Base-by-base conservation (phyloP, 2,888 invertebrate genomes). In the Liodrosophila aerea region DNA sequence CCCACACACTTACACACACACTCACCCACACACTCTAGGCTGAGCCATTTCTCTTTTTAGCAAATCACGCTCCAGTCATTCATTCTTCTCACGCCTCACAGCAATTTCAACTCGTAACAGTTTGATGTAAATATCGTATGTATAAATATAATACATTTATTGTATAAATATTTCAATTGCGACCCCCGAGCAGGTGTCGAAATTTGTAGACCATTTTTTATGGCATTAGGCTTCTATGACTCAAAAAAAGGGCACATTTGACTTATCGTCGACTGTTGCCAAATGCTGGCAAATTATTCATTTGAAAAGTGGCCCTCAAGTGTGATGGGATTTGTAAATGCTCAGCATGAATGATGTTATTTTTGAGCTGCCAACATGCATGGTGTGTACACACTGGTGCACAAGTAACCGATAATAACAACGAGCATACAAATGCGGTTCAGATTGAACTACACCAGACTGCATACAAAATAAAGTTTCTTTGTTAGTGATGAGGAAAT, bases 151-250 rank as follows among this genome's bases (percentile, higher is more conserved):
- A 37, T 39, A 11, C 4, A 36, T 18, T 34, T 50, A 16, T 34
- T 30, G 12, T 30, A 46, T 22, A 43, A 37, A 15, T 60, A 54
- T 64, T 58, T 65, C 40, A 59, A 64, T 56, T 59, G 54, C 22
- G 22, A 4, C 22, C 22, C 5, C 22, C 49, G 57, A 54, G 63
- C 71, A 71, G 71, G 72, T 71, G 71, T 31, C 41, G 53, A 71
- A 71, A 71, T 66, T 60, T 67, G 59, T 59, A 57, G 50, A 52
- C 54, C 70, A 71, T 71, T 70, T 70, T 59, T 65, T 66, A 65
- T 51, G 36, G 18, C 9, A 12, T 27, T 16, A 31, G 51, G 16
- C 15, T 36, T 45, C 49, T 46, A 9, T n/a, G n/a, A n/a, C 15
- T 16, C 16, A 4, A 9, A 15, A 3, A 59, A 67, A 57, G 57